Base-by-base conservation (phyloP, 2,888 invertebrate genomes). In the Phengaris arion region DNA sequence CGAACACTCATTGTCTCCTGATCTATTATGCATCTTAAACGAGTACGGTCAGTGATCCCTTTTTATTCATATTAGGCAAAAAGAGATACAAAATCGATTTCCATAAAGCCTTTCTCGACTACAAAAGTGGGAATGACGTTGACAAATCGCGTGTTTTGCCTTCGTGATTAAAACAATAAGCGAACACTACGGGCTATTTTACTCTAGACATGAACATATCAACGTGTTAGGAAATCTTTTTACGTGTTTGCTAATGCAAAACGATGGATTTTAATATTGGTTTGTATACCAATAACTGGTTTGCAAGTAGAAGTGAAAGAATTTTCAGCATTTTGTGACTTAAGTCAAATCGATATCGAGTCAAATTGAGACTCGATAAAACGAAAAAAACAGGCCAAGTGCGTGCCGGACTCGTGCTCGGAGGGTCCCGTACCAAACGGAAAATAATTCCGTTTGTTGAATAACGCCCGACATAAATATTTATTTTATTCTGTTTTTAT, bases 81-180 rank as follows among this genome's bases (percentile, higher is more conserved):
- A 64, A 64, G 64, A 35, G 35, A 64, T 15, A 64, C 5, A 64
- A 64, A 13, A 64, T 64, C 22, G 59, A 59, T 59, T 59, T 35
- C 12, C 35, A 64, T 64, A 64, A 35, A 64, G 64, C 64, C 22
- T 59, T 59, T 12, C 6, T 64, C 35, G 48, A 1, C 48, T 8
- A 0, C 48, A 12, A 35, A 64, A 64, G 64, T 64, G 64, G 64
- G 64, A 64, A 13, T 64, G 64, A 64, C 64, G 35, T 64, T 64
- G 64, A 64, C 64, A 35, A 64, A 64, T 64, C 64, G 64, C 64
- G 64, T 64, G 64, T 64, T 64, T 35, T 64, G 64, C 64, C 35
- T 64, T 64, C 64, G 64, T 64, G 64, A 45, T 64, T 64, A 64
- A 64, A 64, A 64, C 64, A 64, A 64, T 64, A 64, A 64, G 64